Evolutionary conservation across 2,113 vertebrate genomes (phyloP), one percentile per base, ranked within the genome.

Genomic region (Tyrannus savana): DNA sequence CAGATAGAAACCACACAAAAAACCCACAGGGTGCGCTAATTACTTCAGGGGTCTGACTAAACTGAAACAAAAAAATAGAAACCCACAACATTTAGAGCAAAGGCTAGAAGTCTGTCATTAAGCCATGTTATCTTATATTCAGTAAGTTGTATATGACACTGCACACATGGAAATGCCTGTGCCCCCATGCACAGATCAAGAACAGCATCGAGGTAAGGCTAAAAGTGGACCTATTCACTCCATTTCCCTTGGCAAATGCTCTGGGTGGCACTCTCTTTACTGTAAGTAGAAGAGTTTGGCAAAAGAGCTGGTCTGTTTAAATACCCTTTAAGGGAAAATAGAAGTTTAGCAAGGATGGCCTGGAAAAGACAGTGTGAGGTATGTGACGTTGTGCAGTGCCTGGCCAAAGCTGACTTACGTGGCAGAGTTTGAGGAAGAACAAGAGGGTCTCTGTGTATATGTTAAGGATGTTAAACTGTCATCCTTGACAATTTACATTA

Each of bases 1-100:
- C 92, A 95, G 92, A 92, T 42, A 96, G 93, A 96, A 97, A 94
- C 90, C 96, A 75, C 92, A 93, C 75, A 92, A 95, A 96, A 94
- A 27, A 8, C 42, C 89, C 88, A 94, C 72, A 77, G 93, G 58
- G 82, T 71, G 23, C 0, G 0, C 72, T 82, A 96, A 89, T 94
- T 96, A 97, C 68, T 95, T 91, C 89, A 90, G 90, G 91, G 89
- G 93, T 92, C 92, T 92, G 85, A 77, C 78, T 86, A 81, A 95
- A 95, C 78, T 46, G 66, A 87, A 96, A 89, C 74, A 84, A 74
- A 87, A 85, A 94, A 92, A 74, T 3, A 90, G 73, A 94, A 96
- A 83, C 79, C 86, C 89, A 87, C 84, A 93, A 92, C 82, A 91
- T 95, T 92, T 73, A 41, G 49, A 84, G 83, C 72, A 94, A 93